Evolutionary conservation across 2,113 vertebrate genomes (phyloP).

Genomic region (Dicentrarchus labrax): DNA sequence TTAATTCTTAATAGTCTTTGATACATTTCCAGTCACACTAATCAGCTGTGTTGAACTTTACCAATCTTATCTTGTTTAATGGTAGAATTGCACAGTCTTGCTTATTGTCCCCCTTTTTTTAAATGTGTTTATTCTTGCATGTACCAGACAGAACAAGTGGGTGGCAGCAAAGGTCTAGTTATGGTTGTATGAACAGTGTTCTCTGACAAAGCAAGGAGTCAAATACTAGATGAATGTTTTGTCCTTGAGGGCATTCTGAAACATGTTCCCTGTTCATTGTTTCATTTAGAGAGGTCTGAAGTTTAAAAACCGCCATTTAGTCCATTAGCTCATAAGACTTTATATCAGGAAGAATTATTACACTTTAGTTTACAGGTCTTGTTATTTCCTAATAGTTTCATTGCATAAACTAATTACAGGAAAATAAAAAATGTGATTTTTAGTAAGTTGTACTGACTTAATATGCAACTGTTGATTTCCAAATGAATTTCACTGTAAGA

Average conservation of each 20-base stretch:
- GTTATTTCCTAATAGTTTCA: not conserved
- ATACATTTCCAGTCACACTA: not conserved
- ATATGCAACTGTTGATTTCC: not conserved
- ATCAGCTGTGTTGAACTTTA: not conserved
- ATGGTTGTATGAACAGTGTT: not conserved
- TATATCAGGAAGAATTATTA: not conserved
- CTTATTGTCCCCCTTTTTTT: not conserved
- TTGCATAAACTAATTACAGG: not conserved
- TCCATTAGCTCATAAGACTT: no score
- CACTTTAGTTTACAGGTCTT: not conserved
- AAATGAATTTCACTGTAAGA: not conserved
- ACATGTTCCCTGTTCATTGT: not conserved
- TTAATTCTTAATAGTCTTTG: not conserved
- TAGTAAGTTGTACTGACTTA: no score
- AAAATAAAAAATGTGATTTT: not conserved
- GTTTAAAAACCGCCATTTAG: not conserved
- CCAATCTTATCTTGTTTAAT: not conserved
- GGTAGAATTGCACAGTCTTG: not conserved
- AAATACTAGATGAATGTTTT: not conserved
- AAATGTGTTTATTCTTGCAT: not conserved
- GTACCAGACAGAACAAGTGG: not conserved
- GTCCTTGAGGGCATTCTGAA: not conserved
- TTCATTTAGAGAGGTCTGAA: no score
- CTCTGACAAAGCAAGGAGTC: no score
- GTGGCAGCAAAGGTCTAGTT: constrained; percentile 35